Percentiles rank a stretch among this genome's conserved stretches.
Conservation (phyloP, 2,888 invertebrate genomes). For the Eledone cirrhosa region DNA sequence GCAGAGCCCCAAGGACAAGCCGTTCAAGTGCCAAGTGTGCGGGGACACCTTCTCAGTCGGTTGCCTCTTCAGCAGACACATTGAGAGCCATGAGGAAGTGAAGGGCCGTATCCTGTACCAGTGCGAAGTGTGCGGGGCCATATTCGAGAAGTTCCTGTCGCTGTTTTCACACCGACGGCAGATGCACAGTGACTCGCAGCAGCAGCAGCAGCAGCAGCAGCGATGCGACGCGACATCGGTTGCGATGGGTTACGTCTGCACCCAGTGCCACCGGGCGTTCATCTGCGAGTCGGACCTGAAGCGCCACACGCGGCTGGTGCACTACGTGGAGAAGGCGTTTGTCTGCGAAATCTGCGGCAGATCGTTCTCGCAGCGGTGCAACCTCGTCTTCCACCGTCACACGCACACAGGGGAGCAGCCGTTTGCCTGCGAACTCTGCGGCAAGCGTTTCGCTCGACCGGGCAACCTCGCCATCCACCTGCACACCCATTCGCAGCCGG, state of each 20-base stretch:
- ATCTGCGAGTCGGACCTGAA: background rate
- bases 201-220: too few species aligned
- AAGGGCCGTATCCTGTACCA: constrained; percentile 1
- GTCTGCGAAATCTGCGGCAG: background rate
- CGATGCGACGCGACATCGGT: too few species aligned
- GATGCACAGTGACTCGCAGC: too few species aligned
- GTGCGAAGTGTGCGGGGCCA: background rate
- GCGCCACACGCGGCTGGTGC: background rate
- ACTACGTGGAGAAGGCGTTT: background rate
- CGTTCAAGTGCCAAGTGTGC: constrained; percentile 1
- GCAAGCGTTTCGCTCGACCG: background rate
- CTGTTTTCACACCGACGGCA: background rate
- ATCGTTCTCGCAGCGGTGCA: background rate
- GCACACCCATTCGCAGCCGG: background rate
- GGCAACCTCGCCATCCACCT: background rate
- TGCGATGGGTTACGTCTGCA: background rate
- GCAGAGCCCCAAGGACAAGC: constrained; percentile 3
- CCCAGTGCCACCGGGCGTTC: background rate
- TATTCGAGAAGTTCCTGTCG: constrained; percentile 3
- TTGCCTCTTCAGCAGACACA: constrained; percentile 7
- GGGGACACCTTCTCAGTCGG: background rate
- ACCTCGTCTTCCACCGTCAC: background rate
- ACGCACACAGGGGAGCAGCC: constrained; percentile 8
- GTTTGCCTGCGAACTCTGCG: background rate
- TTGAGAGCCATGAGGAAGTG: background rate